A percentile compares a stretch with the other conserved stretches of the same genome.
Evolutionary conservation across 2,888 invertebrate species (phyloP).

Genomic region (Caenorhabditis sp.): DNA sequence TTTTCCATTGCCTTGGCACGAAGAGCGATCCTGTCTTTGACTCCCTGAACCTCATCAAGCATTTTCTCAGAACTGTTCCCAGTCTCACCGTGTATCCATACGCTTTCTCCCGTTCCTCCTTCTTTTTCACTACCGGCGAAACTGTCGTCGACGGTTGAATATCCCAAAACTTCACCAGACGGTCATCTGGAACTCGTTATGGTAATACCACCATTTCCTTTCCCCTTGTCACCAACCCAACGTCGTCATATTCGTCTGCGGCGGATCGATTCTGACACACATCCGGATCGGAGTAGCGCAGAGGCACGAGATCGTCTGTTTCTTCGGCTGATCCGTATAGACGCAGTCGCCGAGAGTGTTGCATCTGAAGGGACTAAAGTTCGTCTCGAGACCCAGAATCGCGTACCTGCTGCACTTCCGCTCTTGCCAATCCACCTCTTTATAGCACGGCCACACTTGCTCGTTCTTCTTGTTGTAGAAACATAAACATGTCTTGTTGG

Average conservation of each 20-base stretch:
- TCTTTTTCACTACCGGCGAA: slow-evolving; percentile 73
- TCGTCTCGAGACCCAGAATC: background rate
- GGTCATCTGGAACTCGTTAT: slow-evolving; percentile 60
- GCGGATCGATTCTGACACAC: slow-evolving; percentile 79
- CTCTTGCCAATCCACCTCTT: slow-evolving; percentile 74
- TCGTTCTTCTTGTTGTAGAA: slow-evolving; percentile 81
- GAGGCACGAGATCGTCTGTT: slow-evolving; percentile 70
- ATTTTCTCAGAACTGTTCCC: too few species aligned
- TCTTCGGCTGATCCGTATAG: slow-evolving; percentile 66
- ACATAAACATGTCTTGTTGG: slow-evolving; percentile 76
- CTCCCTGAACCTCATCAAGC: slow-evolving; percentile 67
- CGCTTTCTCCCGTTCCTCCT: slow-evolving; percentile 77
- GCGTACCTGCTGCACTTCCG: slow-evolving; percentile 70
- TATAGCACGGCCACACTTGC: slow-evolving; percentile 80
- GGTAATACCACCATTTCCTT: background rate
- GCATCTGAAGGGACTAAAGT: slow-evolving; percentile 65
- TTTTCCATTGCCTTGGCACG: slow-evolving; percentile 81
- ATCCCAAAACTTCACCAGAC: slow-evolving; percentile 80
- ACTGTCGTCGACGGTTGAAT: slow-evolving; percentile 72
- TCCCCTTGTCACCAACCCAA: slow-evolving; percentile 31
- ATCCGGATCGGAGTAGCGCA: slow-evolving; percentile 76
- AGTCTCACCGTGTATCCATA: slow-evolving; percentile 72
- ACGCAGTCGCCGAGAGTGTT: slow-evolving; percentile 78
- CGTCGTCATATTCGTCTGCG: slow-evolving; percentile 59
- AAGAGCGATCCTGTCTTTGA: slow-evolving; percentile 82